These are phyloP conservation scores for Kryptolebias marmoratus DNA, from an alignment of 2,113 vertebrate species.

Conservation along the genomic window DNA sequence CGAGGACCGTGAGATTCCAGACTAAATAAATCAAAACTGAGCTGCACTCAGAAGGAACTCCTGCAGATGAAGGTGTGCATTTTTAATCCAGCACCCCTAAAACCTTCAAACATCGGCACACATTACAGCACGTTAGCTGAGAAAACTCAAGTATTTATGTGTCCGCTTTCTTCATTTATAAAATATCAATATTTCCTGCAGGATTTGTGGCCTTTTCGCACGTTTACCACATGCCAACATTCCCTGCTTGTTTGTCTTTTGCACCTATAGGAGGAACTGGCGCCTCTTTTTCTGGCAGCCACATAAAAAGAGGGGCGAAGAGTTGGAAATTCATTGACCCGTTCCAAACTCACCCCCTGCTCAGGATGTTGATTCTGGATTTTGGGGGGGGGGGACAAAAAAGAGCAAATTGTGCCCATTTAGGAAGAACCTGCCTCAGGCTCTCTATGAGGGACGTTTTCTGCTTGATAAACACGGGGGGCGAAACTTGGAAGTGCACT, in stretches of 20 bases:
- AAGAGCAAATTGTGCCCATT: conserved; percentile 46
- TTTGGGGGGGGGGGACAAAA: too few relatives aligned
- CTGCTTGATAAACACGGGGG: conserved; percentile 25
- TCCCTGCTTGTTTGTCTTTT: conserved; percentile 15
- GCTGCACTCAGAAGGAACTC: background rate
- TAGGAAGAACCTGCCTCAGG: conserved; percentile 27
- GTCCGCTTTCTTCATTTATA: too few relatives aligned
- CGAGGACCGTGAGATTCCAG: background rate
- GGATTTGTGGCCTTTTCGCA: too few relatives aligned
- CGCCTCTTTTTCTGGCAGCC: conserved; percentile 29
- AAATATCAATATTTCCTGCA: too few relatives aligned
- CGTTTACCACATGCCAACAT: too few relatives aligned
- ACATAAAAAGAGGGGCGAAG: conserved; percentile 33
- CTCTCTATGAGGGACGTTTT: conserved; percentile 8
- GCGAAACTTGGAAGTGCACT: background rate
- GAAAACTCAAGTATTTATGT: too few relatives aligned
- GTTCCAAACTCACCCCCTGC: conserved; percentile 18
- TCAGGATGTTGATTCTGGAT: conserved; percentile 39
- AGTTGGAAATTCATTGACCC: background rate
- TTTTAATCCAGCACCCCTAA: too few relatives aligned
- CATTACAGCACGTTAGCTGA: too few relatives aligned
- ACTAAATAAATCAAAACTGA: background rate
- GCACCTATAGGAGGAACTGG: conserved; percentile 16
- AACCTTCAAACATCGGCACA: too few relatives aligned
- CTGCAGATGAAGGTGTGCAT: too few relatives aligned